Evolutionary conservation across 2,888 invertebrate species (phyloP).

Genomic region (Orchesellides sinensis): DNA sequence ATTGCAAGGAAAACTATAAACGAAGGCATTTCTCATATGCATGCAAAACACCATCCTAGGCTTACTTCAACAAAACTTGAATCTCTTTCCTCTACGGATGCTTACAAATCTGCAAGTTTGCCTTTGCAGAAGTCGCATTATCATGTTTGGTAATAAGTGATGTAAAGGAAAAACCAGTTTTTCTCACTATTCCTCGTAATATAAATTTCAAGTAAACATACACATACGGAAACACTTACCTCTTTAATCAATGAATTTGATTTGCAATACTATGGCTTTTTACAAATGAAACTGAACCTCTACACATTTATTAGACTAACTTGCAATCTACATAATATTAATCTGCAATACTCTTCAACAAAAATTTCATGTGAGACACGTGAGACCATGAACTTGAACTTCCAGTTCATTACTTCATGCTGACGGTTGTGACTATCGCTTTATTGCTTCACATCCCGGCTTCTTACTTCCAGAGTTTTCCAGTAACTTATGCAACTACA

Average conservation of each 20-base stretch:
- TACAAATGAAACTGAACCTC: no score
- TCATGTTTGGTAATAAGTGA: not conserved
- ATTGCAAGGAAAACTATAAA: not conserved
- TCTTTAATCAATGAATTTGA: no score
- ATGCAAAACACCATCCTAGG: not conserved
- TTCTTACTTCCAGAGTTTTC: no score
- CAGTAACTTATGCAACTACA: no score
- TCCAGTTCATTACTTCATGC: no score
- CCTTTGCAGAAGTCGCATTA: no score
- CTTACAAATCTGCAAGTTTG: not conserved
- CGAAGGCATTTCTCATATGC: not conserved
- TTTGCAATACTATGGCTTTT: no score
- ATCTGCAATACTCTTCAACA: not conserved
- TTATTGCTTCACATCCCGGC: no score
- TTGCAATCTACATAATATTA: not conserved
- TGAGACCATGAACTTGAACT: no score
- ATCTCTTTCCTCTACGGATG: not conserved
- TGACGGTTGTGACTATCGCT: no score
- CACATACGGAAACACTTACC: not conserved
- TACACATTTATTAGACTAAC: no score
- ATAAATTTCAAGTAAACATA: not conserved
- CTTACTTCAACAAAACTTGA: not conserved
- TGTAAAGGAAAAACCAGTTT: constrained; percentile 36
- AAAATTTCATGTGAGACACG: no score
- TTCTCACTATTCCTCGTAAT: constrained; percentile 6